A percentile compares a stretch with the other conserved stretches of the same genome.
Conservation (phyloP, 2,113 vertebrate species). For the Plecturocebus donacophilus region DNA sequence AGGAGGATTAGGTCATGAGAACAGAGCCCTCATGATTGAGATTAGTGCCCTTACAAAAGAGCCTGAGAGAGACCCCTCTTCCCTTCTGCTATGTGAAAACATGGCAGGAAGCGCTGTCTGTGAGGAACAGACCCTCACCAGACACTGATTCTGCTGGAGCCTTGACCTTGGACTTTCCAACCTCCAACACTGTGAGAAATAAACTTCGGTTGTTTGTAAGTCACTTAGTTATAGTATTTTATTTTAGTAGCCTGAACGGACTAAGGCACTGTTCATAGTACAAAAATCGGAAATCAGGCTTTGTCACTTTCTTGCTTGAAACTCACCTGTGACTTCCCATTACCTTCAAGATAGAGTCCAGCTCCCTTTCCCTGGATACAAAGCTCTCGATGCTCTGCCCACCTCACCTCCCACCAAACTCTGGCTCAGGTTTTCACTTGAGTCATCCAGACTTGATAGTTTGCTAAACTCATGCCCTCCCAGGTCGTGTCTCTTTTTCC, state of each 20-base stretch:
- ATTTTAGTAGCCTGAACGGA: too few relatives aligned
- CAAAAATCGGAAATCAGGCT: background rate
- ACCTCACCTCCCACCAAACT: background rate
- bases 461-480: background rate
- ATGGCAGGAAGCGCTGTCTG: rapidly evolving
- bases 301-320: background rate
- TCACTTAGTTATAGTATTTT: too few relatives aligned
- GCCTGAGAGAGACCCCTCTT: background rate
- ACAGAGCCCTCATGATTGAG: background rate
- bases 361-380: background rate
- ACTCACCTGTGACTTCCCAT: background rate
- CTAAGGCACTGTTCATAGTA: background rate
- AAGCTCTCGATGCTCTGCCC: background rate
- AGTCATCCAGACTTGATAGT: background rate
- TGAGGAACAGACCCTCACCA: background rate
- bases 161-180: background rate
- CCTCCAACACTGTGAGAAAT: background rate
- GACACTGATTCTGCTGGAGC: background rate
- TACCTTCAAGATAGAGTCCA: background rate
- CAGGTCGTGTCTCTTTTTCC: background rate
- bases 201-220: too few relatives aligned
- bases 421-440: background rate
- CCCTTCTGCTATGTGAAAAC: background rate
- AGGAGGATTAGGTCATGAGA: background rate
- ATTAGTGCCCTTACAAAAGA: background rate